Base-by-base conservation (phyloP, 1,140 invertebrate species). In the Philopotamus ludificatus region DNA sequence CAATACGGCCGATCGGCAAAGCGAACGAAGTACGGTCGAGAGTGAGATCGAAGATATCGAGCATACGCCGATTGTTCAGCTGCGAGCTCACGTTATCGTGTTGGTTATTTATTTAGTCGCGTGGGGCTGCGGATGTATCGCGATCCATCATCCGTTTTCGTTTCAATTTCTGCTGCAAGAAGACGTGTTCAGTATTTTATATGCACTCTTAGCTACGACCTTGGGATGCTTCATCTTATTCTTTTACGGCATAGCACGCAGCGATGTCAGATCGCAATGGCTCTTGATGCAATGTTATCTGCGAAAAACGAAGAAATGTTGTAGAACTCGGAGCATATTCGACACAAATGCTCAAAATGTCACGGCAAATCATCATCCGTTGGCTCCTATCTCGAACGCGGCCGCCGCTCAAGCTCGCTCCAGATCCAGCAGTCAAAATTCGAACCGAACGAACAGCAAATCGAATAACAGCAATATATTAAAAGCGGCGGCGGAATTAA, bases 161-260 rank as follows among this genome's bases (percentile, higher is more conserved):
- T 76, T 80, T 15, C 82, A 85, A 58, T 65, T 79, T 2, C 83
- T 85, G 0, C 85, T 89, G 69, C 87, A 90, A 72, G 89, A 91
- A 72, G 85, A 88, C 25, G 82, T 90, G 23, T 94, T 93, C 73
- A 90, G 91, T 68, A 84, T 91, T 53, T 71, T 88, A 9, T 95
- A 92, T 72, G 87, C 87, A 0, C 74, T 89, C 7, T 87, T 87
- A 22, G 83, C 87, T 0, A 84, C 85, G 21, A 78, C 87, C 10
- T 78, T 95, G 49, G 92, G 90, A 0, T 79, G 89, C n/a, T 95
- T 95, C 73, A 87, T 93, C 21, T 74, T 95, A 9, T 85, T 93
- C 45, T 95, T 93, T 75, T 94, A 93, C 73, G 92, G 91, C 53
- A 83, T 94, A 28, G 89, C 89, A 0, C 79, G 93, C 20, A 90